Conservation (phyloP, 2,113 vertebrate species). For the Vireo altiloquus region DNA sequence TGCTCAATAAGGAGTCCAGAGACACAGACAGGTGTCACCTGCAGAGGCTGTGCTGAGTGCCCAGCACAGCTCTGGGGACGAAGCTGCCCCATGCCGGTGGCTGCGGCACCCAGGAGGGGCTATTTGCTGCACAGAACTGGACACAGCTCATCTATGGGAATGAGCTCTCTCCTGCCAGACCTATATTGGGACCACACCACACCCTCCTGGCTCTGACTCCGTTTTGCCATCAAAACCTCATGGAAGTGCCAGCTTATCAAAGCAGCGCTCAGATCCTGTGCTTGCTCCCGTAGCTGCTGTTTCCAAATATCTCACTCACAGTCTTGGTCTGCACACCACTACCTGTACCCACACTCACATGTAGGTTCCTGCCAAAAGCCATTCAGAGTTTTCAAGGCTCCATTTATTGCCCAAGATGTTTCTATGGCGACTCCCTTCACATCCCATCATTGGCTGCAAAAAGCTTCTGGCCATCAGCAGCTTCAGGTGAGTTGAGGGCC, state of each 20-base stretch:
- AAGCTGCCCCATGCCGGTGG: not conserved
- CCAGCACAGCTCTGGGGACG: not conserved
- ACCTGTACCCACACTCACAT: not conserved
- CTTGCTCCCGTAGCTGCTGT: not conserved
- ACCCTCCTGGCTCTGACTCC: not conserved
- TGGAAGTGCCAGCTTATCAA: not conserved
- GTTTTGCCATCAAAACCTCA: not conserved
- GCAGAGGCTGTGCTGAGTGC: not conserved
- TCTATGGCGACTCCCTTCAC: slow-evolving; percentile 51
- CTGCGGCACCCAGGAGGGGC: not conserved
- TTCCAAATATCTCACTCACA: not conserved
- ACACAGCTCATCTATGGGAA: not conserved
- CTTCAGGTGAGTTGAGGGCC: slow-evolving; percentile 9
- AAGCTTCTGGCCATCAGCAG: slow-evolving; percentile 25
- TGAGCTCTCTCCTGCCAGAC: not conserved
- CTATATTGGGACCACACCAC: not conserved
- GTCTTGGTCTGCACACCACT: not conserved
- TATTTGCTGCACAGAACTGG: rapidly evolving
- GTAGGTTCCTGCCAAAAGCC: not conserved
- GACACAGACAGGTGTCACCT: rapidly evolving
- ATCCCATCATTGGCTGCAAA: slow-evolving; percentile 7
- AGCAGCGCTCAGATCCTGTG: not conserved
- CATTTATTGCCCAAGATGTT: slow-evolving; percentile 43
- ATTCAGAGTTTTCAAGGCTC: not conserved
- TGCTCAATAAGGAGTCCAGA: not conserved